These are phyloP conservation scores for Trinorchestia longiramus DNA, from an alignment of 1,140 invertebrate species.

Conservation along the genomic window DNA sequence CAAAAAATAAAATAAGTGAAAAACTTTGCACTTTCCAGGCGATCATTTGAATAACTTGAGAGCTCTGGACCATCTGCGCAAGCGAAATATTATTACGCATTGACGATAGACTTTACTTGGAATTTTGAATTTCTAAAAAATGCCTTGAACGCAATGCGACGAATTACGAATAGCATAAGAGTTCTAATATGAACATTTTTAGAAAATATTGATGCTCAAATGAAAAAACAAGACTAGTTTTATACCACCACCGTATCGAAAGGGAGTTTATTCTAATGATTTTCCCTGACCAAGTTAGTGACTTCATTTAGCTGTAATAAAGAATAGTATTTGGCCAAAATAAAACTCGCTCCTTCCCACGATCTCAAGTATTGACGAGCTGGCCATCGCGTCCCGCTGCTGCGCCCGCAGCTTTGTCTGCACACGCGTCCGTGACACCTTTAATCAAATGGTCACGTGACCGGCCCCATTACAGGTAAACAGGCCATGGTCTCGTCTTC, in stretches of 20 bases:
- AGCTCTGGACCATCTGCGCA: too few species aligned
- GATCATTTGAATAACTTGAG: too few species aligned
- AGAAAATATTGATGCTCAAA: neutral
- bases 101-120: neutral
- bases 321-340: neutral
- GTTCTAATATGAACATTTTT: neutral
- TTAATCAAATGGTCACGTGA: constrained; percentile 31
- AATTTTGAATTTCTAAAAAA: neutral
- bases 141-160: neutral
- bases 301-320: neutral
- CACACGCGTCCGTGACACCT: constrained; percentile 25
- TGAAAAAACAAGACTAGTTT: neutral
- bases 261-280: neutral
- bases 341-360: neutral
- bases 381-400: neutral
- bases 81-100: neutral
- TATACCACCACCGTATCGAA: neutral
- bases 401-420: neutral
- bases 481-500: neutral
- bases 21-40: too few species aligned
- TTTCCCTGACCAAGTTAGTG: neutral
- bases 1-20: too few species aligned
- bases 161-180: neutral
- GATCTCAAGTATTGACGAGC: too few species aligned
- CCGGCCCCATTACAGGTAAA: neutral